Evolutionary conservation across 92 coral and sea anemone genomes (phyloP).

Genomic region (Palythoa grandiflora): DNA sequence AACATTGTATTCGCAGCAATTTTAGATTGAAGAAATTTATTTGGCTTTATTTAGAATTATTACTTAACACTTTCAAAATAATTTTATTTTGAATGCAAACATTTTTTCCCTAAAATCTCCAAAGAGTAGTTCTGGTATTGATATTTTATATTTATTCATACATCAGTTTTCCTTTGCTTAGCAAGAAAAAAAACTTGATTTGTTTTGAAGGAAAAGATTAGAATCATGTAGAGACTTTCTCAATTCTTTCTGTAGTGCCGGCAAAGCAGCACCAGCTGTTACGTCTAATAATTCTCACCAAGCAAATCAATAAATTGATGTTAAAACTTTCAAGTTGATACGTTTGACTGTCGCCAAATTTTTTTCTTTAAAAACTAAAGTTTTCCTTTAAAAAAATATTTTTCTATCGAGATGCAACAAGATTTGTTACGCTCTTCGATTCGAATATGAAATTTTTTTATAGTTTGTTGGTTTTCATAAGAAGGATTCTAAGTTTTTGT

Average conservation of each 20-base stretch:
- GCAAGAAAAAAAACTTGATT: slow-evolving; percentile 21
- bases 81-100: slow-evolving; percentile 34
- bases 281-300: slow-evolving; percentile 49
- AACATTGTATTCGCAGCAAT: neutral
- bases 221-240: slow-evolving; percentile 34
- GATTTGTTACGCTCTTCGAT: neutral
- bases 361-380: neutral
- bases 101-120: neutral
- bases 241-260: slow-evolving; percentile 22
- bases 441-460: neutral
- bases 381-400: neutral
- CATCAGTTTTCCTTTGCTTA: neutral
- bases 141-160: neutral
- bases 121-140: neutral
- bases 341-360: neutral
- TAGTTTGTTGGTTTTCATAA: slow-evolving; percentile 31
- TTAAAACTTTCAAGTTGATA: slow-evolving; percentile 20
- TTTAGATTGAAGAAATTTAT: slow-evolving; percentile 8
- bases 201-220: slow-evolving; percentile 15
- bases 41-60: slow-evolving; percentile 6
- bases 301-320: slow-evolving; percentile 50
- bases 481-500: slow-evolving; percentile 40
- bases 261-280: slow-evolving; percentile 34
- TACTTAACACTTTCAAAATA: slow-evolving; percentile 40
- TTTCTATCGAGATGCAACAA: neutral